Conservation (phyloP, 2,113 vertebrate species). For the Malurus alboscapulatus region DNA sequence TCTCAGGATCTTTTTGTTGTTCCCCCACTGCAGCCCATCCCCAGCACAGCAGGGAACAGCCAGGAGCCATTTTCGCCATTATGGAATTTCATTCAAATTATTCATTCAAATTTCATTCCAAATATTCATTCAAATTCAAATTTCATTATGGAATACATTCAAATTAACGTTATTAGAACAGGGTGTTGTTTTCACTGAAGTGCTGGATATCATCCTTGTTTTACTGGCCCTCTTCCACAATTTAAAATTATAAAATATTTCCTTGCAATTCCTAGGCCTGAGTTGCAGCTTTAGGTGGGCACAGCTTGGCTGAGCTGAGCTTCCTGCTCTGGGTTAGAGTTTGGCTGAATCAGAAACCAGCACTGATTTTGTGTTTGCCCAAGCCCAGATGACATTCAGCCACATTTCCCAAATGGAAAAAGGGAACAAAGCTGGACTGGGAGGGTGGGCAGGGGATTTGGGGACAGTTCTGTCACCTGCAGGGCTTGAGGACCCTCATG, state of each 20-base stretch:
- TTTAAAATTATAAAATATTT: neutral
- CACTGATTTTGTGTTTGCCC: neutral
- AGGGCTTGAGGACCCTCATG: neutral
- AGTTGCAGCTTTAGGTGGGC: neutral
- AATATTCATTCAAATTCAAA: no score
- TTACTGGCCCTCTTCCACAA: neutral
- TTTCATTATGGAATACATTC: neutral
- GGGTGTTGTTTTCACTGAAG: neutral
- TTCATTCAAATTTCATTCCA: no score
- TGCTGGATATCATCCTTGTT: neutral
- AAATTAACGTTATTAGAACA: neutral
- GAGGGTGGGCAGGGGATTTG: accelerated
- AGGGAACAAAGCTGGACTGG: neutral
- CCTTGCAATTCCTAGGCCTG: neutral
- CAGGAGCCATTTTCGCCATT: neutral
- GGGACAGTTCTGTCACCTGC: neutral
- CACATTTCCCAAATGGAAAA: neutral
- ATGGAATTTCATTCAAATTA: neutral
- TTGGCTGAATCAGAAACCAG: neutral
- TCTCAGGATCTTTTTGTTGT: accelerated
- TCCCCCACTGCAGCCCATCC: neutral
- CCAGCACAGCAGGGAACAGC: neutral
- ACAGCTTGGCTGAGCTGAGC: neutral
- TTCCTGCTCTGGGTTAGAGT: neutral
- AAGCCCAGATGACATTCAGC: neutral